Evolutionary conservation across 1,140 invertebrate species (phyloP).

Genomic region (Bombyx mori): ASM3026992v2 NC_085121.1:9810001-9810500

Average conservation of each 20-base stretch:
- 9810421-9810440: too few relatives aligned
- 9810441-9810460: too few relatives aligned
- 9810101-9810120: slow-evolving; percentile 2
- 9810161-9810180: neutral
- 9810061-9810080: slow-evolving; percentile 8
- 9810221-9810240: neutral
- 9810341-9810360: too few relatives aligned
- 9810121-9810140: neutral
- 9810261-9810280: too few relatives aligned
- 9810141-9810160: neutral
- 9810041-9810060: slow-evolving; percentile 6
- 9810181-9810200: slow-evolving; percentile 1
- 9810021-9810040: slow-evolving; percentile 8
- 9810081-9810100: slow-evolving; percentile 3
- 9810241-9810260: neutral
- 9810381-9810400: too few relatives aligned
- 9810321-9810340: too few relatives aligned
- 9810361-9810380: too few relatives aligned
- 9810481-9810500: too few relatives aligned
- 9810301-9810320: too few relatives aligned
- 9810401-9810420: too few relatives aligned
- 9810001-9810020: slow-evolving; percentile 15
- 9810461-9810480: too few relatives aligned
- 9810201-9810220: neutral
- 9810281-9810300: too few relatives aligned